Conservation (phyloP, 2,888 invertebrate genomes). For the Choristoneura rosaceana region DNA sequence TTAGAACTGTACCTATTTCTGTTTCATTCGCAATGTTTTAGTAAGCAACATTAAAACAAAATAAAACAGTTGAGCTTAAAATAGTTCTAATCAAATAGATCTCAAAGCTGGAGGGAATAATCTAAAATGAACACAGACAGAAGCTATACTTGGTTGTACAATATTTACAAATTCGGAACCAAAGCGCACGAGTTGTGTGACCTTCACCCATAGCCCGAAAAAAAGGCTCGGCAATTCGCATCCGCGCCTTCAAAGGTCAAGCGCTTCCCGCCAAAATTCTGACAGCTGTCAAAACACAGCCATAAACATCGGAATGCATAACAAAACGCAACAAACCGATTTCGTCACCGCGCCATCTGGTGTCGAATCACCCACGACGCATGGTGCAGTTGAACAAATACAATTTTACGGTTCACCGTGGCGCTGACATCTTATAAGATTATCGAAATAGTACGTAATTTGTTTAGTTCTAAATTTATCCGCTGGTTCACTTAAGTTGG, state of each 20-base stretch:
- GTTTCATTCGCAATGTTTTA: too few relatives aligned
- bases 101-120: too few relatives aligned
- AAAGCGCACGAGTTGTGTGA: neutral
- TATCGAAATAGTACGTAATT: neutral
- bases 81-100: too few relatives aligned
- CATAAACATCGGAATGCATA: constrained; percentile 44
- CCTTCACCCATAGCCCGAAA: constrained; percentile 1
- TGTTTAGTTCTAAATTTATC: constrained; percentile 13
- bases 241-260: constrained; percentile 32
- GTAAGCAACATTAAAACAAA: too few relatives aligned
- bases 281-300: constrained; percentile 55
- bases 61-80: too few relatives aligned
- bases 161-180: neutral
- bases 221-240: neutral
- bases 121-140: too few relatives aligned
- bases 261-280: constrained; percentile 40
- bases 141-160: too few relatives aligned
- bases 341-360: constrained; percentile 64
- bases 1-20: neutral
- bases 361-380: constrained; percentile 49
- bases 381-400: constrained; percentile 20
- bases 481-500: neutral
- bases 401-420: constrained; percentile 8
- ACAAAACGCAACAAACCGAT: constrained; percentile 51
- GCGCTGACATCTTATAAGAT: neutral